Percentiles rank a stretch among this genome's conserved stretches.
These are phyloP conservation scores for Dermatophagoides farinae DNA, from an alignment of 1,140 invertebrate genomes.

Conservation along the genomic window DNA sequence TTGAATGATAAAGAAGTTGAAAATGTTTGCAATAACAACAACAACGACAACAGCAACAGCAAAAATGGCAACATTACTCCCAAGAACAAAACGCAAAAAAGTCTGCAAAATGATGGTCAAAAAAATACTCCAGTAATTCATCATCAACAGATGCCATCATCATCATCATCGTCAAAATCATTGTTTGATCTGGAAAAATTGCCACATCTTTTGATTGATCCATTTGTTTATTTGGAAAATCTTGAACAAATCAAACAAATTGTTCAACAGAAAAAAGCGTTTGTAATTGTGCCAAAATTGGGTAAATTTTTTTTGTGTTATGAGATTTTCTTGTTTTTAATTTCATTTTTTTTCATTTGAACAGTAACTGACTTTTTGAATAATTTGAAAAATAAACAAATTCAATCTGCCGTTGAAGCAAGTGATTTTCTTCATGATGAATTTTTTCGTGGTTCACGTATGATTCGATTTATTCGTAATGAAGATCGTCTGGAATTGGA, in stretches of 20 bases:
- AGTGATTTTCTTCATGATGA: conserved; percentile 75
- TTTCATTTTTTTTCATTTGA: conserved; percentile 25
- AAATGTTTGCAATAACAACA: not conserved
- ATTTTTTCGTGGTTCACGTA: conserved; percentile 46
- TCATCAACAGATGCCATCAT: too few species aligned
- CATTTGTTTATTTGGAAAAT: conserved; percentile 44
- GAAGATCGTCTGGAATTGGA: conserved; percentile 50
- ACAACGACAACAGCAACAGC: not conserved
- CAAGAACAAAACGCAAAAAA: not conserved
- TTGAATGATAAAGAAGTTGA: not conserved
- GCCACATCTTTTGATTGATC: conserved; percentile 46
- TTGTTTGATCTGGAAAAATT: not conserved
- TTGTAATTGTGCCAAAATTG: conserved; percentile 52
- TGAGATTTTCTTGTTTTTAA: conserved; percentile 1
- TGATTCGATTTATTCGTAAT: conserved; percentile 43
- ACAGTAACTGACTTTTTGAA: conserved; percentile 65
- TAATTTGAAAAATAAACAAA: conserved; percentile 49
- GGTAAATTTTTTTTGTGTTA: conserved; percentile 30
- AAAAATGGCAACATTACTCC: not conserved
- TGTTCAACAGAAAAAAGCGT: conserved; percentile 47
- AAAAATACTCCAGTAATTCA: too few species aligned
- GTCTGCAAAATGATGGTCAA: too few species aligned
- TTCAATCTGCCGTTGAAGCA: conserved; percentile 50
- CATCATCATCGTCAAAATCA: not conserved
- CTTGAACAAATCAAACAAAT: conserved; percentile 53